A percentile compares a stretch with the other conserved stretches of the same genome.
Evolutionary conservation across 2,888 invertebrate species (phyloP).

Genomic region (Corythucha ciliata): DNA sequence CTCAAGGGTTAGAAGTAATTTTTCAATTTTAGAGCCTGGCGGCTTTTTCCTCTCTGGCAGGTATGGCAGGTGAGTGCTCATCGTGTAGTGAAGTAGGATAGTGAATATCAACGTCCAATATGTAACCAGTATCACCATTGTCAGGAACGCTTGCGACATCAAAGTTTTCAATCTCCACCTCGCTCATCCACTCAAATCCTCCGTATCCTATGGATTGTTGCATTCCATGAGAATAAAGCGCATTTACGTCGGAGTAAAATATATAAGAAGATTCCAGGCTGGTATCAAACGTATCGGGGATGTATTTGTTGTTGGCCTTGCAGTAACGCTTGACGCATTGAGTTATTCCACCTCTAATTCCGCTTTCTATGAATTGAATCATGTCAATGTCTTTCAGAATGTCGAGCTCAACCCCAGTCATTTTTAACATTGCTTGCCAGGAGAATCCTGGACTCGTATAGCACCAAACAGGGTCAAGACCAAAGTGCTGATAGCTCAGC

Average conservation of each 20-base stretch:
- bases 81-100: slow-evolving; percentile 41
- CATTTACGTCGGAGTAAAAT: slow-evolving; percentile 28
- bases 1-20: slow-evolving; percentile 9
- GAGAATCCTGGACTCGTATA: slow-evolving; percentile 21
- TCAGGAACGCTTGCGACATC: slow-evolving; percentile 16
- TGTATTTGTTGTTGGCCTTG: slow-evolving; percentile 1
- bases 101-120: slow-evolving; percentile 42
- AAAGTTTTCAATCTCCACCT: slow-evolving; percentile 25
- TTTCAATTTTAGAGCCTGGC: neutral
- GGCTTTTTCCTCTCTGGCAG: neutral
- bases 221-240: slow-evolving; percentile 33
- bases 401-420: slow-evolving; percentile 24
- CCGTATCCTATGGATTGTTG: slow-evolving; percentile 35
- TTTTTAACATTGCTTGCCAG: slow-evolving; percentile 16
- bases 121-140: slow-evolving; percentile 37
- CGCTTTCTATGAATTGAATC: slow-evolving; percentile 26
- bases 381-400: slow-evolving; percentile 27
- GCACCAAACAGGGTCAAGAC: slow-evolving; percentile 24
- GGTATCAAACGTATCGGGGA: slow-evolving; percentile 5
- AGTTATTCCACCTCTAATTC: slow-evolving; percentile 25
- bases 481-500: slow-evolving; percentile 14
- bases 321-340: too few relatives aligned
- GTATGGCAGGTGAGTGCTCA: too few relatives aligned
- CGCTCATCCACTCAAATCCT: slow-evolving; percentile 37
- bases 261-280: slow-evolving; percentile 17